phyloP scores from a whole-genome alignment of 2,888 invertebrate species.

The Ommatoiulus sabulosus region DNA sequence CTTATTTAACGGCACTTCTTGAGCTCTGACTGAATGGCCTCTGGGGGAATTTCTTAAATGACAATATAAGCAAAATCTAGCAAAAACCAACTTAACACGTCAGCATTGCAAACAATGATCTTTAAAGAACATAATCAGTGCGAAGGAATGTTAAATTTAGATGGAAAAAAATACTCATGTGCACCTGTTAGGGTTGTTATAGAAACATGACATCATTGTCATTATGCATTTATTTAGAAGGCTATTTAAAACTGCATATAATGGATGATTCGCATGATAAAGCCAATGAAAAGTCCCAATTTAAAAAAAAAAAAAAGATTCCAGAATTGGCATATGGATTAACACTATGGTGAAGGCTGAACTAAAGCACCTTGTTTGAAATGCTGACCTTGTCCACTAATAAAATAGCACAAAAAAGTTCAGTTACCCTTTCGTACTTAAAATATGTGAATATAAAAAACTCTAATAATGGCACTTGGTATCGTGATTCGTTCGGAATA shows the following conservation, averaged over 20 bases:
- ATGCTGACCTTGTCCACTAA: conserved; percentile 7
- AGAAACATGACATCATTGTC: not conserved
- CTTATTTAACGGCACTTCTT: conserved; percentile 36
- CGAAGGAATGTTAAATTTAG: not conserved
- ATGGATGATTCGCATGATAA: not conserved
- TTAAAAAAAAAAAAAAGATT: not conserved
- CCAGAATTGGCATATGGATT: not conserved
- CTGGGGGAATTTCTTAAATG: not conserved
- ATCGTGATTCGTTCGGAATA: conserved; percentile 34
- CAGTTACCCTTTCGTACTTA: not conserved
- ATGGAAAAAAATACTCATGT: not conserved
- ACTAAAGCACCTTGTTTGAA: conserved; percentile 14
- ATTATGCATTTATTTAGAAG: not conserved
- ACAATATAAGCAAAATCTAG: not conserved
- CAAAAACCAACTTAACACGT: not conserved
- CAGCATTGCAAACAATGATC: not conserved
- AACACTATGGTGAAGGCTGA: not conserved
- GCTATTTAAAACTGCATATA: not conserved
- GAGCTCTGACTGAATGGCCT: not conserved
- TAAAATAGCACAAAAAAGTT: not conserved
- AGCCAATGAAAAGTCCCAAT: not conserved
- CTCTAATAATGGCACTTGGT: conserved; percentile 36
- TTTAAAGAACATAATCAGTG: not conserved
- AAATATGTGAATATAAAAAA: conserved; percentile 41
- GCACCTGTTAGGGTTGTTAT: not conserved